Conservation (phyloP, 2,888 invertebrate genomes). For the Cephus nigrinus region DNA sequence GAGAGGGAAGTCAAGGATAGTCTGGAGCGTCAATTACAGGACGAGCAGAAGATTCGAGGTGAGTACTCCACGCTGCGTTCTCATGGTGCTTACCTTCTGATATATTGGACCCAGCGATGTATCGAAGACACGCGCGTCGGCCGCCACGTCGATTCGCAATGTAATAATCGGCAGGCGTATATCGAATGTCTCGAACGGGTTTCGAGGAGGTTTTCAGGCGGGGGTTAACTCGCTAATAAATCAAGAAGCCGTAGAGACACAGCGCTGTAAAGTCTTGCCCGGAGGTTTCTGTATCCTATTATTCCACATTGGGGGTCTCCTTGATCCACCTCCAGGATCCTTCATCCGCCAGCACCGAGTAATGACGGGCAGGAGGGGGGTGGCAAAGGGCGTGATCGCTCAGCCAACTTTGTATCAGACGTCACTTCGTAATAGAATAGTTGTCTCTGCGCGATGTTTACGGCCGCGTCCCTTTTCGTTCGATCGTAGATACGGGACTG, state of each 20-base stretch:
- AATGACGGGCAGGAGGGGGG: conserved; percentile 33
- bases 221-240: conserved; percentile 63
- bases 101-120: background rate
- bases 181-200: conserved; percentile 45
- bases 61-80: conserved; percentile 65
- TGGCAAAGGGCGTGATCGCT: conserved; percentile 56
- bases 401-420: conserved; percentile 63
- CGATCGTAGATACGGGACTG: conserved; percentile 29
- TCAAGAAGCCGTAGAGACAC: conserved; percentile 61
- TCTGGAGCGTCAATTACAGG: conserved; percentile 90
- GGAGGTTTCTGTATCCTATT: conserved; percentile 55
- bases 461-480: conserved; percentile 45
- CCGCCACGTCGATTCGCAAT: conserved; percentile 40
- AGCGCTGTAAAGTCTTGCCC: conserved; percentile 52
- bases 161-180: conserved; percentile 38
- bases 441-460: conserved; percentile 51
- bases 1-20: conserved; percentile 95
- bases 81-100: background rate
- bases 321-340: conserved; percentile 27
- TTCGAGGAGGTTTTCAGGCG: conserved; percentile 44
- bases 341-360: conserved; percentile 27
- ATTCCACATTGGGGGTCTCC: conserved; percentile 47
- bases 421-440: conserved; percentile 64
- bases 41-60: conserved; percentile 96
- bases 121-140: background rate